phyloP scores from a whole-genome alignment of 2,888 invertebrate species.

The Ephialtes manifestator region DNA sequence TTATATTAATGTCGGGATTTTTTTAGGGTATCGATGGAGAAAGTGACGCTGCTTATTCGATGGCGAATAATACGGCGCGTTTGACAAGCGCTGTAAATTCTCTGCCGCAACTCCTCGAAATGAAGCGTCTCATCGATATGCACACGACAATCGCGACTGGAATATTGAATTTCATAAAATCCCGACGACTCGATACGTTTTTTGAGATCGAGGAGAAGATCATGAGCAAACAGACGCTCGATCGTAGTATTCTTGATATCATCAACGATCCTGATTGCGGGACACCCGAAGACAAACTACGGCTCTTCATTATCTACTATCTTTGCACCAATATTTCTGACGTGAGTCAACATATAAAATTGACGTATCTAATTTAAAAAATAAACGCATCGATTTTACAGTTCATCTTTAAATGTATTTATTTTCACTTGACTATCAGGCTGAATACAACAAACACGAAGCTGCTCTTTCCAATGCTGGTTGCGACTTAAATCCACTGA shows the following conservation, averaged over 20 bases:
- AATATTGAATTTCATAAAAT: conserved; percentile 94
- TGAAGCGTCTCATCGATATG: conserved; percentile 99
- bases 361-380: too few species aligned
- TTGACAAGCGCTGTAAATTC: conserved; percentile 98
- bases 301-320: conserved; percentile 96
- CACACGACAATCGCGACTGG: conserved; percentile 99
- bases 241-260: conserved; percentile 95
- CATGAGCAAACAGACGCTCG: conserved; percentile 94
- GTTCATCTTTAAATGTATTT: not conserved
- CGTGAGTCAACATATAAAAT: conserved; percentile 76
- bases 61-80: conserved; percentile 97
- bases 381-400: conserved; percentile 7
- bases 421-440: conserved; percentile 78
- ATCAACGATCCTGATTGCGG: conserved; percentile 95
- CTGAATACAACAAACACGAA: conserved; percentile 94
- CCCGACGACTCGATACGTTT: conserved; percentile 96
- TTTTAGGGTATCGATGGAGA: conserved; percentile 93
- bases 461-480: conserved; percentile 92
- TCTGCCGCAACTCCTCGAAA: conserved; percentile 98
- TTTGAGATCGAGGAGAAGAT: conserved; percentile 99
- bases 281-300: conserved; percentile 95
- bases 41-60: conserved; percentile 93
- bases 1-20: conserved; percentile 23
- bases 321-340: conserved; percentile 95
- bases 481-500: conserved; percentile 94